Evolutionary conservation across 92 coral and sea anemone genomes (phyloP).

Genomic region (Zoanthus sociatus): DNA sequence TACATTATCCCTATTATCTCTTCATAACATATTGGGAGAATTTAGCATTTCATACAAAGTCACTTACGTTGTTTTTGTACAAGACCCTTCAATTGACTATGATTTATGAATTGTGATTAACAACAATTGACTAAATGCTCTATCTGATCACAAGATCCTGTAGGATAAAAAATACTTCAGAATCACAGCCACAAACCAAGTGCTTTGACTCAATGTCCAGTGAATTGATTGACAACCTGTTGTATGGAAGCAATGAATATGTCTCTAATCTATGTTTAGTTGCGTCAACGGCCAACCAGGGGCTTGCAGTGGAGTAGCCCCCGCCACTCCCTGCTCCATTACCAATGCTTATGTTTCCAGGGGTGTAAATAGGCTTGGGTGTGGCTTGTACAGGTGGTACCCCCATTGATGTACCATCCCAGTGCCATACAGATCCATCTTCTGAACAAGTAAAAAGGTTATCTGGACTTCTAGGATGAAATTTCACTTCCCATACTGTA

Average conservation of each 20-base stretch:
- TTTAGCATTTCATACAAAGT: no score
- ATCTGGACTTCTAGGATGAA: slow-evolving; percentile 93
- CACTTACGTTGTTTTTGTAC: no score
- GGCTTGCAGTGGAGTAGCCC: slow-evolving; percentile 68
- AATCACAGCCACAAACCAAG: slow-evolving; percentile 95
- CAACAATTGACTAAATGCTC: background rate
- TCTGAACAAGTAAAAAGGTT: slow-evolving; percentile 97
- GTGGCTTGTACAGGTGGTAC: slow-evolving; percentile 54
- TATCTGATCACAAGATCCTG: slow-evolving; percentile 86
- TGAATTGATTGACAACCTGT: slow-evolving; percentile 93
- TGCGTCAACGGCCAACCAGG: slow-evolving; percentile 98
- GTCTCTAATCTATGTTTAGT: slow-evolving; percentile 98
- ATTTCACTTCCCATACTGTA: slow-evolving; percentile 96
- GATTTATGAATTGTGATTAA: background rate
- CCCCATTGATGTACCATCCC: slow-evolving; percentile 97
- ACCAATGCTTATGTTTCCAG: slow-evolving; percentile 36
- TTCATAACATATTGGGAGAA: background rate
- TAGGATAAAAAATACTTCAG: slow-evolving; percentile 95
- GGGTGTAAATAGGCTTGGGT: slow-evolving; percentile 52
- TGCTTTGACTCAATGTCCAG: slow-evolving; percentile 90
- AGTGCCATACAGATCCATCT: slow-evolving; percentile 98
- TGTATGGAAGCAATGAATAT: slow-evolving; percentile 87
- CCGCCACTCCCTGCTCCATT: slow-evolving; percentile 72
- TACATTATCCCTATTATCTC: no score
- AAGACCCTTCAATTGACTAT: background rate